Evolutionary conservation across 2,113 vertebrate genomes (phyloP), one percentile per base, ranked within the genome.

Genomic region (Hydrolagus affinis): DNA sequence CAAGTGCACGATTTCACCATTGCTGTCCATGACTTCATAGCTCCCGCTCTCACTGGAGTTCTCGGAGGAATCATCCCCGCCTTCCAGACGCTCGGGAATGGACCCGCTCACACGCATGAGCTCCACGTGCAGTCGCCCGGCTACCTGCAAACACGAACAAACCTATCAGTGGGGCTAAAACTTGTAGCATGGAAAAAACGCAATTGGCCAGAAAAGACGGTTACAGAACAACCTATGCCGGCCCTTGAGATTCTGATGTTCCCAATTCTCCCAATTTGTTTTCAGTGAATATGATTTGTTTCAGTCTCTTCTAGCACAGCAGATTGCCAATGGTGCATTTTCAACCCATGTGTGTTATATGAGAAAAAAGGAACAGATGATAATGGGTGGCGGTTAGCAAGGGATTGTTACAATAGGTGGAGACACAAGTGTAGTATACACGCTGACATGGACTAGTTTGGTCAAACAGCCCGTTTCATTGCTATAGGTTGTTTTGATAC

Each of bases 1-100:
- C 87, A 96, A 95, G 77, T 96, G 95, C 86, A 98, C 93, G 59
- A 97, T 90, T 89, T 99, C 97, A 59, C 97, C 97, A 0, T 94
- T 96, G 90, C 91, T 95, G 89, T 99, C 97, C 88, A 91, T 92
- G 28, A 98, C 94, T 87, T 99, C 98, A 3, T 95, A 95, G 86
- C 94, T 97, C 87, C 97, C 95, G 23, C 96, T 98, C 88, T 98
- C 96, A 23, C 96, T 98, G 80, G 98, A 99, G 90, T 99, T 98
- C 92, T 99, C 98, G 0, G 98, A 99, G 0, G 96, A 99, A 90
- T 98, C 97, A 0, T 99, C 97, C 75, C 94, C 95, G 8, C 97
- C 96, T 0, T 78, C 93, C 25, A 95, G 86, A 0, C 94, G 95
- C 88, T 99, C 97, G 0, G 96, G 97, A 19, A 97, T 91, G 0